A percentile compares a stretch with the other conserved stretches of the same genome.
Evolutionary conservation across 1,140 invertebrate species (phyloP).

Genomic region (Dufourea novaeangliae): DNA sequence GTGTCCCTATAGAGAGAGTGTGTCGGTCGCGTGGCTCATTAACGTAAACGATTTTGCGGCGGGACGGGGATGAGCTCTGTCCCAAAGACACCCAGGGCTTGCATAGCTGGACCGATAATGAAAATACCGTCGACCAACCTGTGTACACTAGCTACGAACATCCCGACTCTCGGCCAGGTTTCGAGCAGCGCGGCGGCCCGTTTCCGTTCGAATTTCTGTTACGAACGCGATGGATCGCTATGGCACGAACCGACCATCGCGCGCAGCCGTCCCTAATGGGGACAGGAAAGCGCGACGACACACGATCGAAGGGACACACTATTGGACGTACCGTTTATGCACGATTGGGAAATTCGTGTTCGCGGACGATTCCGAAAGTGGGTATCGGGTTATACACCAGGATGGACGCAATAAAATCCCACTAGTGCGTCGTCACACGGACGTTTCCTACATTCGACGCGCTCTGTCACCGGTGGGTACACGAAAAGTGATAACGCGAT

Average conservation of each 20-base stretch:
- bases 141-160: too few relatives aligned
- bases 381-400: too few relatives aligned
- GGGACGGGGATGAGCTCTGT: too few relatives aligned
- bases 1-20: not conserved
- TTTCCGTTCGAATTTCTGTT: too few relatives aligned
- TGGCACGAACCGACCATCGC: too few relatives aligned
- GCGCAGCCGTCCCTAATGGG: too few relatives aligned
- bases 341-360: not conserved
- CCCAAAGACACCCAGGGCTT: constrained; percentile 5
- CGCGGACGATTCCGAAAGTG: not conserved
- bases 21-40: constrained; percentile 18
- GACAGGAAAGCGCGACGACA: too few relatives aligned
- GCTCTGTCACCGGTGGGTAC: not conserved
- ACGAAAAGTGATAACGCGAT: constrained; percentile 51
- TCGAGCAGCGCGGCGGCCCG: too few relatives aligned
- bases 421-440: not conserved
- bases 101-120: not conserved
- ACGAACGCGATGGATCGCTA: too few relatives aligned
- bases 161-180: too few relatives aligned
- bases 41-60: constrained; percentile 40
- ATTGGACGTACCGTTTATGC: too few relatives aligned
- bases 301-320: too few relatives aligned
- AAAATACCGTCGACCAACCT: not conserved
- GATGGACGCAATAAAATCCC: constrained; percentile 19
- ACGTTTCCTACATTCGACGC: constrained; percentile 29